These are phyloP conservation scores for Scaptomyza montana DNA, from an alignment of 1,140 invertebrate species.

Conservation along the genomic window DNA sequence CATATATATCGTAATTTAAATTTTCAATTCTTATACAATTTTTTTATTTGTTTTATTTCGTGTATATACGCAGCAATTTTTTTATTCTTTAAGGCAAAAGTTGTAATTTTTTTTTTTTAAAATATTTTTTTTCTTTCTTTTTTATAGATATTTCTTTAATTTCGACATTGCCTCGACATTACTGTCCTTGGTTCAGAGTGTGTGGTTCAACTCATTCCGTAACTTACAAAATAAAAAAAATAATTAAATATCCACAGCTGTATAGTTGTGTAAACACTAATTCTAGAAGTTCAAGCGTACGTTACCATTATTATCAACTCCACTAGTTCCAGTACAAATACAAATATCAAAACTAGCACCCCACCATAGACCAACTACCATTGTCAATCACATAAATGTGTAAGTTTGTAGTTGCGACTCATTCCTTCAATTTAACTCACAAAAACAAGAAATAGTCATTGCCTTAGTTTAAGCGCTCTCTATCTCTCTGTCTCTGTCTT, in stretches of 20 bases:
- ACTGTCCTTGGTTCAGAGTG: conserved; percentile 41
- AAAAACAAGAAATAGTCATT: neutral
- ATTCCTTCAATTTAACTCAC: conserved; percentile 12
- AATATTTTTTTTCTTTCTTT: no score
- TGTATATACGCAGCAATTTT: conserved; percentile 3
- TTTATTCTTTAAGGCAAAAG: conserved; percentile 31
- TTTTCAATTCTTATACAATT: conserved; percentile 26
- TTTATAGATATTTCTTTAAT: conserved; percentile 2
- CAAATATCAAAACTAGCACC: neutral
- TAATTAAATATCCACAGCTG: conserved; percentile 6
- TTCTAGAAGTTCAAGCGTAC: conserved; percentile 37
- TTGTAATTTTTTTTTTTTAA: conserved; percentile 1
- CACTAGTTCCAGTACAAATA: conserved; percentile 6
- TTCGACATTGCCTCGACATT: conserved; percentile 26
- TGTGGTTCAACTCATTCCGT: conserved; percentile 11
- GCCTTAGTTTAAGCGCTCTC: neutral
- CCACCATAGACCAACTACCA: conserved; percentile 22
- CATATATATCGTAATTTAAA: conserved; percentile 41
- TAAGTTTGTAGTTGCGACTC: conserved; percentile 30
- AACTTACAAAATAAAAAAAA: conserved; percentile 12
- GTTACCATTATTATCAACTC: conserved; percentile 16
- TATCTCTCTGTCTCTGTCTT: neutral
- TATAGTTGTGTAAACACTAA: conserved; percentile 44
- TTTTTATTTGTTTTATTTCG: conserved; percentile 22
- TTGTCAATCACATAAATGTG: conserved; percentile 31